Conservation (phyloP, 2,113 vertebrate species). For the Cephalopholis sonnerati region DNA sequence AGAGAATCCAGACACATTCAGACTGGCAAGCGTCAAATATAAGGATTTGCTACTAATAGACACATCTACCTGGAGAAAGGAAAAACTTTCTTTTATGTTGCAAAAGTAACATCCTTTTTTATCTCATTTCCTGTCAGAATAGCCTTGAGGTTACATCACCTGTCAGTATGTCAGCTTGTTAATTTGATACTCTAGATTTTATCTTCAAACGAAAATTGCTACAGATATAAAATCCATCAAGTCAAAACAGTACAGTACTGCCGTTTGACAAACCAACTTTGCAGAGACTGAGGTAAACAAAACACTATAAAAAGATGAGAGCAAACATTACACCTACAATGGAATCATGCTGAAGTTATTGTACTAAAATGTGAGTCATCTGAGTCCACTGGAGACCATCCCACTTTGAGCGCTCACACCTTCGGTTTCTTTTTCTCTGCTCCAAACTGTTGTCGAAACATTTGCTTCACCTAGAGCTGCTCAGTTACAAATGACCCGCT, state of each 20-base stretch:
- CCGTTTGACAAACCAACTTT: slow-evolving; percentile 3
- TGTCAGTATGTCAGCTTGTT: slow-evolving; percentile 32
- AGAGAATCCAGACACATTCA: slow-evolving; percentile 22
- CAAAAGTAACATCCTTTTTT: slow-evolving; percentile 14
- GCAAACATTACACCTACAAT: slow-evolving; percentile 12
- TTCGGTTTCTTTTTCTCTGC: slow-evolving; percentile 21
- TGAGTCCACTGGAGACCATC: slow-evolving; percentile 18
- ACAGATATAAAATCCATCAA: slow-evolving; percentile 27
- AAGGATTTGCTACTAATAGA: slow-evolving; percentile 18
- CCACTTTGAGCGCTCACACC: slow-evolving; percentile 1
- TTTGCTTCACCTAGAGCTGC: not conserved
- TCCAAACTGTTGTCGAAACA: not conserved
- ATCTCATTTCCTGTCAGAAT: slow-evolving; percentile 29
- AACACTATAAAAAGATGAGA: slow-evolving; percentile 10
- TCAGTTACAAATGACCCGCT: not conserved
- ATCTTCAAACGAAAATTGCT: not conserved
- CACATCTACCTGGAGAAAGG: not conserved
- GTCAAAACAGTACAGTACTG: not conserved
- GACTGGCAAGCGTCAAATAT: slow-evolving; percentile 9
- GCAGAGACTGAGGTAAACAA: not conserved
- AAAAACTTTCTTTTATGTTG: not conserved
- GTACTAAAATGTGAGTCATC: slow-evolving; percentile 45
- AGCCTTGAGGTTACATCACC: slow-evolving; percentile 33
- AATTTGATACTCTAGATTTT: slow-evolving; percentile 16
- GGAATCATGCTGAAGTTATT: slow-evolving; percentile 10